A percentile compares a stretch with the other conserved stretches of the same genome.
phyloP scores from a whole-genome alignment of 2,797 vertebrate genomes.

The Pangasius krempfi region DNA sequence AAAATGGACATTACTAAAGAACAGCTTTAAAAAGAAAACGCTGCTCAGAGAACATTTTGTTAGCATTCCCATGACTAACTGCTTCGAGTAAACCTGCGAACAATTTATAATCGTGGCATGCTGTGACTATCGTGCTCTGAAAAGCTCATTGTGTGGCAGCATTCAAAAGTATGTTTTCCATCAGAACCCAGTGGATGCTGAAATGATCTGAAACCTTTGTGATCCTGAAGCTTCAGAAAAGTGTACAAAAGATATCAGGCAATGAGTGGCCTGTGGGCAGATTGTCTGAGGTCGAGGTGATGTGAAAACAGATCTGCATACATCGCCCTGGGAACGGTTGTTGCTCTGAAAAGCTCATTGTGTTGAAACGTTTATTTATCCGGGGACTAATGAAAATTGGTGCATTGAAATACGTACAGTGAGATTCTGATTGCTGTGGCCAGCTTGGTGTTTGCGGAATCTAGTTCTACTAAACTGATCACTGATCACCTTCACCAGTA shows the following conservation, averaged over 20 bases:
- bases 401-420: not conserved
- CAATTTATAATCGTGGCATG: not conserved
- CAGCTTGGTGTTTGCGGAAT: not conserved
- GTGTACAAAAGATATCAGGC: not conserved
- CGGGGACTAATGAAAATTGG: not conserved
- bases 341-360: not conserved
- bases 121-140: not conserved
- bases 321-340: not conserved
- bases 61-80: not conserved
- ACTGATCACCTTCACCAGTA: no score
- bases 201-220: not conserved
- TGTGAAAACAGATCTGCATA: not conserved
- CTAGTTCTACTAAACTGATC: not conserved
- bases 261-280: not conserved
- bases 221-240: not conserved
- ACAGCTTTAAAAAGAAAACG: not conserved
- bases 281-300: not conserved
- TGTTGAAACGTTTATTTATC: not conserved
- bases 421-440: not conserved
- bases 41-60: not conserved
- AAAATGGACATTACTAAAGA: not conserved
- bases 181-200: not conserved
- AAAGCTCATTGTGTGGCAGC: not conserved
- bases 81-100: not conserved
- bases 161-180: not conserved